Conservation (phyloP, 2,888 invertebrate species). For the Zootermopsis nevadensis region DNA sequence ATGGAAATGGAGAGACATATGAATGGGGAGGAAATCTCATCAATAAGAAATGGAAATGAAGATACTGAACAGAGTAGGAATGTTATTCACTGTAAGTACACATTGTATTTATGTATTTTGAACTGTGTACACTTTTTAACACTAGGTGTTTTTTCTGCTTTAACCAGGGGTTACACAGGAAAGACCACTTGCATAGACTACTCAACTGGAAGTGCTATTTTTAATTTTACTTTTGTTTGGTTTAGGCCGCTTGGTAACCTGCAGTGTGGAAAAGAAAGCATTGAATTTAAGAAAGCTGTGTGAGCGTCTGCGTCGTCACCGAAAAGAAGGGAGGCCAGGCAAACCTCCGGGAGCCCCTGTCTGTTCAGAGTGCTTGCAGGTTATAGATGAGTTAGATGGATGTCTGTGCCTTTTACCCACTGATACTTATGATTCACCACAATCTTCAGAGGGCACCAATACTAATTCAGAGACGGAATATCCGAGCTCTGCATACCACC, state of each 20-base stretch:
- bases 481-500: slow-evolving; percentile 79
- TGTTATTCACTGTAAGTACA: too few species aligned
- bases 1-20: too few species aligned
- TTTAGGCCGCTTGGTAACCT: slow-evolving; percentile 57
- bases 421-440: neutral
- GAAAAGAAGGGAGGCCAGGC: slow-evolving; percentile 44
- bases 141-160: too few species aligned
- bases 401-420: slow-evolving; percentile 47
- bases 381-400: slow-evolving; percentile 45
- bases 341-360: slow-evolving; percentile 14
- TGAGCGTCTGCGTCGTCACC: slow-evolving; percentile 58
- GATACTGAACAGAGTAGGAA: too few species aligned
- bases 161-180: too few species aligned
- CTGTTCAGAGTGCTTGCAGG: slow-evolving; percentile 53
- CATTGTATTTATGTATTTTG: too few species aligned
- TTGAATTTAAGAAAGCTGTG: slow-evolving; percentile 61
- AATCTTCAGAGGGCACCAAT: neutral
- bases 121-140: too few species aligned
- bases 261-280: slow-evolving; percentile 57
- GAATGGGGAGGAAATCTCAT: too few species aligned
- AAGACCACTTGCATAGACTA: too few species aligned
- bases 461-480: slow-evolving; percentile 60
- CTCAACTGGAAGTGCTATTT: too few species aligned
- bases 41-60: too few species aligned
- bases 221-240: too few species aligned